Evolutionary conservation across 2,113 vertebrate species (phyloP).

Genomic region (Rhagologus leucostigma): DNA sequence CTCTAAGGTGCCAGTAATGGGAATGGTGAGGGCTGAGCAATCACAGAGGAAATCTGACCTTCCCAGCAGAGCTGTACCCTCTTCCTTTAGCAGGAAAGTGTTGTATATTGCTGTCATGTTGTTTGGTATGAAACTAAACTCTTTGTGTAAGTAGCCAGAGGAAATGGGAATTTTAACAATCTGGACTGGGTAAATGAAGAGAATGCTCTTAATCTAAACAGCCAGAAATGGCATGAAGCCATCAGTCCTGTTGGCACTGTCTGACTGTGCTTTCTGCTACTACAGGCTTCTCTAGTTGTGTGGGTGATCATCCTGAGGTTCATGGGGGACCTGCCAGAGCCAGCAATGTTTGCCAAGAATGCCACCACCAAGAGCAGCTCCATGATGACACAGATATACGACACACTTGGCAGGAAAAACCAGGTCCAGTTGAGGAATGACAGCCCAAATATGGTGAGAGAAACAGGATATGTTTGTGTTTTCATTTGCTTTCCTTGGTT

Average conservation of each 20-base stretch:
- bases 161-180: neutral
- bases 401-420: slow-evolving; percentile 29
- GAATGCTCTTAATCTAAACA: neutral
- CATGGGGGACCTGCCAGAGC: slow-evolving; percentile 95
- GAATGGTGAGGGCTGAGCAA: neutral
- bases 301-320: slow-evolving; percentile 94
- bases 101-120: neutral
- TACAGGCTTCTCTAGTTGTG: slow-evolving; percentile 83
- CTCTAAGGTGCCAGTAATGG: neutral
- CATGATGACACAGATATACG: slow-evolving; percentile 52
- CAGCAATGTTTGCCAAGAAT: slow-evolving; percentile 69
- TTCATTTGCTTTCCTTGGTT: neutral
- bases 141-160: neutral
- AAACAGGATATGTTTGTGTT: neutral
- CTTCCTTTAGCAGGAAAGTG: neutral
- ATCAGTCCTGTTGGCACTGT: neutral
- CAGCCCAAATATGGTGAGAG: slow-evolving; percentile 55
- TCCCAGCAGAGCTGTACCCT: neutral
- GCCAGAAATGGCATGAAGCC: neutral
- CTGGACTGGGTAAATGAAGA: neutral
- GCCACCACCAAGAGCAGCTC: slow-evolving; percentile 14
- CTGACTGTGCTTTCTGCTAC: neutral
- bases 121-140: neutral
- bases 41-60: neutral
- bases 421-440: neutral